Conservation (phyloP, 2,113 vertebrate genomes). For the Camelus dromedarius region DNA sequence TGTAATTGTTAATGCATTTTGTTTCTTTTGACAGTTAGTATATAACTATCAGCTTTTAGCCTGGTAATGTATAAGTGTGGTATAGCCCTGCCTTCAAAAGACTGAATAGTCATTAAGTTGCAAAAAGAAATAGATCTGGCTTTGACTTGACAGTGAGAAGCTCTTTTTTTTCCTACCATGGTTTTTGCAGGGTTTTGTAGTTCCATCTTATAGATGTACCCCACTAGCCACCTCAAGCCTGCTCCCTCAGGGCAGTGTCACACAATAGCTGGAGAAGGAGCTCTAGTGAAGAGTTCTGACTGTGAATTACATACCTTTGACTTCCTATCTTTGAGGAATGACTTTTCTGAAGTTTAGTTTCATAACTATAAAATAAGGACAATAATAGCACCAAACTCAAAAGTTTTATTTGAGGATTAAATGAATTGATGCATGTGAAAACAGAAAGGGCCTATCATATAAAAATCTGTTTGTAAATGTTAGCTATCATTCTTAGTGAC, state of each 20-base stretch:
- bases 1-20: slow-evolving; percentile 38
- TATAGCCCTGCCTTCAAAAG: background rate
- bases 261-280: background rate
- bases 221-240: background rate
- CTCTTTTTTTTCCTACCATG: background rate
- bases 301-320: background rate
- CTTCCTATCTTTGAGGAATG: background rate
- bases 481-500: background rate
- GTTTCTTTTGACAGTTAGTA: slow-evolving; percentile 33
- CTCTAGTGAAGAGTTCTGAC: background rate
- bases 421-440: background rate
- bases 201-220: background rate
- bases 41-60: background rate
- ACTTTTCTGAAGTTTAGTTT: background rate
- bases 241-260: background rate
- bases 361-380: background rate
- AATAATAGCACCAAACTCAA: background rate
- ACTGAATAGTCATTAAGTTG: background rate
- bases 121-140: background rate
- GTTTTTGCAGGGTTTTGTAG: background rate
- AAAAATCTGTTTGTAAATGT: background rate
- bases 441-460: background rate
- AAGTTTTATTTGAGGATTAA: background rate
- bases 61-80: background rate
- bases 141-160: background rate